phyloP scores from a whole-genome alignment of 2,888 invertebrate genomes.

The Crepidodera aurea region DNA sequence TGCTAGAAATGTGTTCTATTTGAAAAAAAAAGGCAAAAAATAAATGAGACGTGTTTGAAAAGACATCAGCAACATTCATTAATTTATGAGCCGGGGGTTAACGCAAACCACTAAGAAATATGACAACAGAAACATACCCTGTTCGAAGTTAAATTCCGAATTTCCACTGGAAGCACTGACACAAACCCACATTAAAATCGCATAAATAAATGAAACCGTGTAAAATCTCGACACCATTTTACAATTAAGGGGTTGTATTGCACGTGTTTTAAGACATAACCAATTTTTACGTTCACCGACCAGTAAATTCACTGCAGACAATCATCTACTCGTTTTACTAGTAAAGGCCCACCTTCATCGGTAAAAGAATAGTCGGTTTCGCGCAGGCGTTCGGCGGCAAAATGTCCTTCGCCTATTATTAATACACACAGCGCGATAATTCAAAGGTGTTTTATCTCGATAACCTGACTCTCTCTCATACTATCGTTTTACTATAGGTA shows the following conservation, averaged over 20 bases:
- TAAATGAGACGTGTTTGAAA: neutral
- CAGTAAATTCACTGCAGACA: conserved; percentile 49
- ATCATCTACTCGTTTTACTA: conserved; percentile 47
- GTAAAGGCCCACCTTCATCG: conserved; percentile 50
- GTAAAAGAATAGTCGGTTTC: conserved; percentile 42
- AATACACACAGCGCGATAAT: conserved; percentile 43
- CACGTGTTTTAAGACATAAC: conserved; percentile 56
- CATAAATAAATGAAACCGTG: conserved; percentile 47
- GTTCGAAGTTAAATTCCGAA: conserved; percentile 49
- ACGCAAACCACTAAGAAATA: conserved; percentile 10
- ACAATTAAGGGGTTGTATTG: conserved; percentile 39
- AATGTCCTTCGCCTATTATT: conserved; percentile 43
- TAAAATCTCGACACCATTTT: conserved; percentile 51
- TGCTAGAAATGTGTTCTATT: conserved; percentile 1
- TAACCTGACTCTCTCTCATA: conserved; percentile 3
- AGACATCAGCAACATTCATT: neutral
- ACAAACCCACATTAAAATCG: conserved; percentile 53
- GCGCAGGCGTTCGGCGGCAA: conserved; percentile 50
- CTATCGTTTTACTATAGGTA: conserved; percentile 8
- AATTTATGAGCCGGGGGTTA: conserved; percentile 6
- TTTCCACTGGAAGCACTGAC: conserved; percentile 51
- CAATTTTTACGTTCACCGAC: conserved; percentile 47
- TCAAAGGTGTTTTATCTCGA: conserved; percentile 40
- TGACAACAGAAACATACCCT: conserved; percentile 49
- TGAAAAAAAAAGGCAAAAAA: neutral